Base-by-base conservation (phyloP, 1,140 invertebrate species). In the Sarcophaga bullata region DNA sequence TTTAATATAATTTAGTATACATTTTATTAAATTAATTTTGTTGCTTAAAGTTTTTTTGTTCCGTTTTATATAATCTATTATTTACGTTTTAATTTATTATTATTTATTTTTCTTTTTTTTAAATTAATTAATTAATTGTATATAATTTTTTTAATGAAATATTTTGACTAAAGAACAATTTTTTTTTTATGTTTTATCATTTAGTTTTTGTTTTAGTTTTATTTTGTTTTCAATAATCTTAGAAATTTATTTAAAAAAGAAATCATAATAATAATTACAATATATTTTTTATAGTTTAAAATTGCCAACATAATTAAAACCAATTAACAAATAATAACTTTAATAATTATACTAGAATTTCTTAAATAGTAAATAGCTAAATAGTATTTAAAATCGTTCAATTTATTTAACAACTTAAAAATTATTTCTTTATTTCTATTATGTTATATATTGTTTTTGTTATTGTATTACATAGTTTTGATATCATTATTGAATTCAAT, bases 151-250 rank as follows among this genome's bases (percentile, higher is more conserved):
- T 78, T 8, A 19, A 78, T 52, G 75, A 78, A 78, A 78, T 78
- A 78, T 78, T 78, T 78, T 78, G 48, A 78, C 75, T 78, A 78
- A 50, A 78, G n/a, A 78, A 78, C 73, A 73, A 73, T 73, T 73
- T 73, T 73, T 73, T 73, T 73, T 19, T 73, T 10, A 52, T 72
- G 62, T 72, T 72, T 17, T 13, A n/a, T 68, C 15, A 11, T 10
- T 54, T 5, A 15, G 10, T 73, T 8, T 73, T 75, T 75, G 15
- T 76, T 50, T 78, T 25, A 25, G 13, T 52, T 76, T 76, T 8
- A 6, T 76, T 76, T 76, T n/a, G 73, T 4, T 58, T 58, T 49
- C 25, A 37, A 37, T 37, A 37, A 37, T 37, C 25, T 37, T 37
- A 73, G 47, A 73, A 73, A 47, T 73, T 73, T 47, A 25, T 15